Percentiles rank a stretch among this genome's conserved stretches.
Conservation (phyloP, 2,888 invertebrate genomes). For the Encarsia formosa region DNA sequence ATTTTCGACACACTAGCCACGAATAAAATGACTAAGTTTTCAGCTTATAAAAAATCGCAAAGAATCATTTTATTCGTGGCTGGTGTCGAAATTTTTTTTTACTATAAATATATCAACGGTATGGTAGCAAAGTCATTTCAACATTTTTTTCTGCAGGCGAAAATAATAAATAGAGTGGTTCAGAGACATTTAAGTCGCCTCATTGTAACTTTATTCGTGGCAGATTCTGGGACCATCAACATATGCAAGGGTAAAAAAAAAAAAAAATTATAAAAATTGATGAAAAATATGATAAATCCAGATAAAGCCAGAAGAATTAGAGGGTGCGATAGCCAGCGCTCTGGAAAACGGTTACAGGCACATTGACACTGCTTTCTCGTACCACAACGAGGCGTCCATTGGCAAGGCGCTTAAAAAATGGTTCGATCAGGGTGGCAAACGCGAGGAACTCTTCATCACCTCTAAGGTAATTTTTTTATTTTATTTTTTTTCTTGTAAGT, state of each 20-base stretch:
- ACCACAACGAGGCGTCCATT: conserved; percentile 72
- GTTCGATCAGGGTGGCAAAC: conserved; percentile 60
- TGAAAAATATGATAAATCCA: conserved; percentile 34
- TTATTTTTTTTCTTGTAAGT: too few species aligned
- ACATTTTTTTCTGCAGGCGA: too few species aligned
- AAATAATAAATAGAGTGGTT: too few species aligned
- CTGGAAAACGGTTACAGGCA: conserved; percentile 70
- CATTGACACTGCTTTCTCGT: conserved; percentile 75
- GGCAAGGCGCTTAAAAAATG: conserved; percentile 66
- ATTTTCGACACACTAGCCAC: too few species aligned
- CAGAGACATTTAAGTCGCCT: too few species aligned
- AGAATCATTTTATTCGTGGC: too few species aligned
- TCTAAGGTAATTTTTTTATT: conserved; percentile 63
- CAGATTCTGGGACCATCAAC: too few species aligned
- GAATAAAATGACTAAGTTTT: too few species aligned
- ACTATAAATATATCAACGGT: neutral
- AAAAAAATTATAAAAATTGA: too few species aligned
- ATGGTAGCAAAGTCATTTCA: too few species aligned
- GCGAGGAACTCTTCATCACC: conserved; percentile 73
- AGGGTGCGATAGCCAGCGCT: conserved; percentile 61
- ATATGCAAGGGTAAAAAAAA: neutral
- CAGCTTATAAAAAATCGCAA: too few species aligned
- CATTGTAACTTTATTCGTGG: too few species aligned
- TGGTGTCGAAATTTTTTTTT: neutral
- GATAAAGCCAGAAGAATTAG: conserved; percentile 63